Base-by-base conservation (phyloP, 2,797 vertebrate species). In the Danionella dracula region DNA sequence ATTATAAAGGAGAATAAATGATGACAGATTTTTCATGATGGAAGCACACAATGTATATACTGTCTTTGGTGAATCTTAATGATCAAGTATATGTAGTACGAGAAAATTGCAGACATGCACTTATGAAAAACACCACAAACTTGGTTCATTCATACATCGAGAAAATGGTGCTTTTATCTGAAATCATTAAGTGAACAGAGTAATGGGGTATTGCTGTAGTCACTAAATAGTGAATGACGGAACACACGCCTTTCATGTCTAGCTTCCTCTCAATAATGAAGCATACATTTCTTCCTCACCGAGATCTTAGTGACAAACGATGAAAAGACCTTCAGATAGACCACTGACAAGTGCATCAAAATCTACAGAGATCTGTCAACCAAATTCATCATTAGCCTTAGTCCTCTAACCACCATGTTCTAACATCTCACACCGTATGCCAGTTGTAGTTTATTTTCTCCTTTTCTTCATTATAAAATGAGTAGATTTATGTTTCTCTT, bases 221-320 rank as follows among this genome's bases (percentile, higher is more conserved):
- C n/a, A 42, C 29, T 44, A 44, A 32, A 19, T 13, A 44, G 17
- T 20, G 15, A 4, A 32, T 27, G 23, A 3, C 3, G 13, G 37
- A 12, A 40, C 35, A 12, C 16, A 13, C 42, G 20, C 2, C 29
- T 68, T 27, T 37, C 31, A 21, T 21, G 12, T 40, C 27, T 27
- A 8, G 12, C 9, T 29, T 60, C n/a, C 40, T 34, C 27, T 55
- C 35, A 42, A 32, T 42, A 55, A 65, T 60, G 32, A 60, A 9
- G 34, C 4, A 11, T 13, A 46, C 38, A 4, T 12, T 19, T 64
- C 15, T 45, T 48, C 46, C 34, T 64, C 42, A 55, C 27, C 38
- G 8, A 60, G 16, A 11, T 58, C 41, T 58, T 6, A 40, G 11
- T 31, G 49, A 17, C 4, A 10, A 9, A 8, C 35, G 41, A 54